Conservation (phyloP, 2,797 vertebrate genomes). For the Rhincodon typus region DNA sequence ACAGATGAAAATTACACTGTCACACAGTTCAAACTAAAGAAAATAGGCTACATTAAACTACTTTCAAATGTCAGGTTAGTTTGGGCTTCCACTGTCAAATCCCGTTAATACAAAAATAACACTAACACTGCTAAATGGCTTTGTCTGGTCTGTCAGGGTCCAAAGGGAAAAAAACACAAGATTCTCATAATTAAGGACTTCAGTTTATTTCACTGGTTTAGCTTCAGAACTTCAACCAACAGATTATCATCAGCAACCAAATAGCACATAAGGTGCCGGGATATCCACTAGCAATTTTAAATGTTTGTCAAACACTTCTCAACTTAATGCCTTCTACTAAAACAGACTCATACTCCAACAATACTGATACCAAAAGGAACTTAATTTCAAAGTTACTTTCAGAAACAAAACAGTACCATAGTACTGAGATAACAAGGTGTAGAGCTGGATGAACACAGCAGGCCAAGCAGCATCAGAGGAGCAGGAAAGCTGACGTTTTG, state of each 20-base stretch:
- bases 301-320: not conserved
- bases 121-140: slow-evolving; percentile 45
- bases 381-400: not conserved
- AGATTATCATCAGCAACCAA: not conserved
- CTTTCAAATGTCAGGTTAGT: slow-evolving; percentile 42
- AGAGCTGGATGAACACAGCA: no score
- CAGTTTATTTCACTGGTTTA: slow-evolving; percentile 28
- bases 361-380: not conserved
- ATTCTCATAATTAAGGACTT: slow-evolving; percentile 24
- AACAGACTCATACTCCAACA: not conserved
- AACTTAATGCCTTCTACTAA: slow-evolving; percentile 16
- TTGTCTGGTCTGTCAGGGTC: slow-evolving; percentile 40
- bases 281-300: not conserved
- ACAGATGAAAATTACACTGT: slow-evolving; percentile 48
- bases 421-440: no score
- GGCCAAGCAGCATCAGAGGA: no score
- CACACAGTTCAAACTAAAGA: slow-evolving; percentile 42
- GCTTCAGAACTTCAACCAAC: slow-evolving; percentile 20
- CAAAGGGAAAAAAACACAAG: not conserved
- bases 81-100: slow-evolving; percentile 45
- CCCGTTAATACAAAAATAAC: slow-evolving; percentile 46
- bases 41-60: slow-evolving; percentile 45
- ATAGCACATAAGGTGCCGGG: not conserved
- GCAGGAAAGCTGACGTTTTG: no score
- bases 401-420: not conserved